Percentiles rank a stretch among this genome's conserved stretches.
These are phyloP conservation scores for Charadrius vociferus DNA, from an alignment of 2,113 vertebrate genomes.

Conservation along the genomic window DNA sequence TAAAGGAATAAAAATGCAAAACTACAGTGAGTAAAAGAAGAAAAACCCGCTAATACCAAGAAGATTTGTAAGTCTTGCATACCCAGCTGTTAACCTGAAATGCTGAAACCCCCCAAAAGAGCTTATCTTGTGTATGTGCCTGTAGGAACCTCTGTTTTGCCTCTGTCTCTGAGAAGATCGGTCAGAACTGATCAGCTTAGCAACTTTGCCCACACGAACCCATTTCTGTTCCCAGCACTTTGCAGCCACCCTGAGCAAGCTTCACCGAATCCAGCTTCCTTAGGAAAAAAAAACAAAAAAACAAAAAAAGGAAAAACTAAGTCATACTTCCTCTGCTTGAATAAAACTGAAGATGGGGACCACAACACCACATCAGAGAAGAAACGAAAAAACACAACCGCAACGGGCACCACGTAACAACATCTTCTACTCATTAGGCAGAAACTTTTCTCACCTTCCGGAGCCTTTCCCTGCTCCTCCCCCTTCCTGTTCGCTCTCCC, in stretches of 20 bases:
- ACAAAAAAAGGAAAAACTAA: background rate
- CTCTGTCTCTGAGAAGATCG: too few species aligned
- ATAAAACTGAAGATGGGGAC: background rate
- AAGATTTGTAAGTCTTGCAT: background rate
- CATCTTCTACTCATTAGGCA: accelerated
- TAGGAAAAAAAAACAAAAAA: too few species aligned
- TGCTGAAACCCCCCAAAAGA: background rate
- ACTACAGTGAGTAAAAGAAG: background rate
- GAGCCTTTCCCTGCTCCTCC: background rate
- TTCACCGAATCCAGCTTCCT: background rate
- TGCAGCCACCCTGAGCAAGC: background rate
- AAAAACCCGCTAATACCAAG: background rate
- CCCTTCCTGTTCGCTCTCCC: accelerated
- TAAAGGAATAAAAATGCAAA: background rate
- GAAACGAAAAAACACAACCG: background rate
- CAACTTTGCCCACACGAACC: background rate
- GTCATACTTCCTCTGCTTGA: background rate
- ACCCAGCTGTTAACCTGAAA: background rate
- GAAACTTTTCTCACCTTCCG: background rate
- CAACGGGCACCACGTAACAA: background rate
- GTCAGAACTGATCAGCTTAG: background rate
- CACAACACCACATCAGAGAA: background rate
- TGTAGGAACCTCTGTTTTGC: too few species aligned
- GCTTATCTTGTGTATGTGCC: too few species aligned
- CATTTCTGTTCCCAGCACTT: background rate